Conservation (phyloP, 2,113 vertebrate genomes). For the Noctilio leporinus region DNA sequence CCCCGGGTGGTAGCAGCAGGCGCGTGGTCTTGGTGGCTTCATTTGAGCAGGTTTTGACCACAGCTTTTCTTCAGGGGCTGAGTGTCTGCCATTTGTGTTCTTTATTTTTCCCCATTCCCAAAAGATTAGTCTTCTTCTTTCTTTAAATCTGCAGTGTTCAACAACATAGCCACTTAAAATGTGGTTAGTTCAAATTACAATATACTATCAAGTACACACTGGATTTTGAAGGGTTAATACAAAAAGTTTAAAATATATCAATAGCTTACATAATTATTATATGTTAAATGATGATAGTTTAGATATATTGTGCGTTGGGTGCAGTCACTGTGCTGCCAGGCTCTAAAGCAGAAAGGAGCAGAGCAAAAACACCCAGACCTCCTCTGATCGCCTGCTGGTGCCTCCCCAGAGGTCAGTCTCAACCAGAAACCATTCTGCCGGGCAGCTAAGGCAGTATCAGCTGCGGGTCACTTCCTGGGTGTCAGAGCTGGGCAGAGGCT, state of each 20-base stretch:
- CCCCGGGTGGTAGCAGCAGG: accelerated
- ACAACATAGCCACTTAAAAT: too few species aligned
- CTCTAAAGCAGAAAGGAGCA: neutral
- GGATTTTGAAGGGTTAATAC: too few species aligned
- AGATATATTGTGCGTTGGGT: too few species aligned
- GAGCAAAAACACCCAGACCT: neutral
- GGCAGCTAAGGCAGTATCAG: neutral
- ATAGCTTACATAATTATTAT: too few species aligned
- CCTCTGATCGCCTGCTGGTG: neutral
- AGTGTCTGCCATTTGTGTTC: neutral
- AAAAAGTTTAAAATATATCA: too few species aligned
- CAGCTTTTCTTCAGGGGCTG: neutral
- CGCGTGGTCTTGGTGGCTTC: neutral
- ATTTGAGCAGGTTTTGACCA: neutral
- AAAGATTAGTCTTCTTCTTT: too few species aligned
- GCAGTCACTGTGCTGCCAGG: neutral
- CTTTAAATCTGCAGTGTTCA: too few species aligned
- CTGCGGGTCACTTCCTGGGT: neutral
- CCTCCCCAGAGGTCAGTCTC: neutral
- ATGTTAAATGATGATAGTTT: too few species aligned
- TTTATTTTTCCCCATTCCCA: too few species aligned
- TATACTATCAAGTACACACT: too few species aligned
- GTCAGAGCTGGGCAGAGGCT: neutral
- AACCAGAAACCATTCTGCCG: neutral
- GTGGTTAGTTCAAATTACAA: too few species aligned